phyloP scores from a whole-genome alignment of 2,888 invertebrate genomes.

The Coleophora flavipennella region DNA sequence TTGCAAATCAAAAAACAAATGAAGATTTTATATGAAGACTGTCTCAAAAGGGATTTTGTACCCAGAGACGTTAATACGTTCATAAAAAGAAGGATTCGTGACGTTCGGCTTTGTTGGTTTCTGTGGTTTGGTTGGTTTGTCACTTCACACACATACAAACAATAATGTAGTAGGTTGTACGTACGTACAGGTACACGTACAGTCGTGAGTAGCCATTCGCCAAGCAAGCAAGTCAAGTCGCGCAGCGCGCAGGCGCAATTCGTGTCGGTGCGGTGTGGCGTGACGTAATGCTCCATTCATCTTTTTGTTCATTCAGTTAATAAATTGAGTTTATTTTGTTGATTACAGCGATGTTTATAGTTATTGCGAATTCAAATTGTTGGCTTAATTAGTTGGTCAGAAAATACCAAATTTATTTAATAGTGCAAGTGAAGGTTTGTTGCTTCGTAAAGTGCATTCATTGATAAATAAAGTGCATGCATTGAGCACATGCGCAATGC shows the following conservation, averaged over 20 bases:
- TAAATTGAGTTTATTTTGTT: conserved; percentile 44
- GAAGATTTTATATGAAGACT: too few species aligned
- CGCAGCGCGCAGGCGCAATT: conserved; percentile 66
- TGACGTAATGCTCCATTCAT: conserved; percentile 72
- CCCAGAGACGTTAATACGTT: too few species aligned
- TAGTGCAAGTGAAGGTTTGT: conserved; percentile 19
- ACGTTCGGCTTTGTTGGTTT: too few species aligned
- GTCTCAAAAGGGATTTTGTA: too few species aligned
- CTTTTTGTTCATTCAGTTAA: conserved; percentile 65
- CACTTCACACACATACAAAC: too few species aligned
- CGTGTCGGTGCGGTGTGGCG: conserved; percentile 16
- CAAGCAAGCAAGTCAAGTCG: too few species aligned
- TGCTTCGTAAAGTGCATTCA: conserved; percentile 49
- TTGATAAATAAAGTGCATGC: conserved; percentile 56
- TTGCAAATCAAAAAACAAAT: too few species aligned
- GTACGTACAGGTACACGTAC: too few species aligned
- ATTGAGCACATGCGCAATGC: conserved; percentile 62
- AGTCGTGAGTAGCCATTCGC: too few species aligned
- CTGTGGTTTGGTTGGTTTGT: too few species aligned
- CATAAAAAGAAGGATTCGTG: too few species aligned
- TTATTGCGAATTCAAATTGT: background rate
- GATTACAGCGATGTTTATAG: conserved; percentile 34
- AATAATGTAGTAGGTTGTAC: too few species aligned
- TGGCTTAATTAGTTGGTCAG: conserved; percentile 1
- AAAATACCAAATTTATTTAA: background rate